Conservation (phyloP, 2,888 invertebrate species). For the Tribolium freemani region DNA sequence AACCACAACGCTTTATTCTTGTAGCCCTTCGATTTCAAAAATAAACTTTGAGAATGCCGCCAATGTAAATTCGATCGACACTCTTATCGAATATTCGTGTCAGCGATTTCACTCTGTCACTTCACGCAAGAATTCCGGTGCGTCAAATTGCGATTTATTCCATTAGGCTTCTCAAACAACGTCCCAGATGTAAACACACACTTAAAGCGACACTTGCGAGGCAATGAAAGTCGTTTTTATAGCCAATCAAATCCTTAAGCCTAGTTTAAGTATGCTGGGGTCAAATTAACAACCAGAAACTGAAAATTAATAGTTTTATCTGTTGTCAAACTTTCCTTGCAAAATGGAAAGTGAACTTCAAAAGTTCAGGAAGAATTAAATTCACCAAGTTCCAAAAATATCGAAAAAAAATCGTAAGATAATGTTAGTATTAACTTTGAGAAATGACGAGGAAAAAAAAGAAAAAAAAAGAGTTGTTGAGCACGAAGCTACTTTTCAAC, state of each 20-base stretch:
- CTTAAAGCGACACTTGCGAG: constrained; percentile 5
- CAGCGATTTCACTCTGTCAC: constrained; percentile 4
- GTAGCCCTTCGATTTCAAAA: neutral
- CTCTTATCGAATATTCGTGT: constrained; percentile 16
- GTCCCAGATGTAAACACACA: constrained; percentile 20
- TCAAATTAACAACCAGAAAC: neutral
- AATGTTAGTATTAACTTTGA: neutral
- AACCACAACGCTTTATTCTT: neutral
- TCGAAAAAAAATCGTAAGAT: neutral
- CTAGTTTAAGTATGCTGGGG: neutral
- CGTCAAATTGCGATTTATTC: constrained; percentile 22
- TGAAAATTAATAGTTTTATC: neutral
- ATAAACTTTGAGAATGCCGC: neutral
- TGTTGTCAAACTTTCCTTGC: neutral
- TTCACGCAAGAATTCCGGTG: neutral
- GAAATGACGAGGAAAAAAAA: neutral
- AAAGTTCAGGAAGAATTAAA: neutral
- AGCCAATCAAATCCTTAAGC: constrained; percentile 9
- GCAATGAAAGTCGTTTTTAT: constrained; percentile 15
- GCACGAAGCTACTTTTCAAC: neutral
- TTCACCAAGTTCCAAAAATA: neutral
- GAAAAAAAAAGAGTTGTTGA: neutral
- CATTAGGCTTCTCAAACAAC: neutral
- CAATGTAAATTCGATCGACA: neutral
- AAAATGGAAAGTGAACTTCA: neutral